A percentile compares a stretch with the other conserved stretches of the same genome.
Conservation (phyloP, 1,140 invertebrate species). For the Drosophila micromelanica region DNA sequence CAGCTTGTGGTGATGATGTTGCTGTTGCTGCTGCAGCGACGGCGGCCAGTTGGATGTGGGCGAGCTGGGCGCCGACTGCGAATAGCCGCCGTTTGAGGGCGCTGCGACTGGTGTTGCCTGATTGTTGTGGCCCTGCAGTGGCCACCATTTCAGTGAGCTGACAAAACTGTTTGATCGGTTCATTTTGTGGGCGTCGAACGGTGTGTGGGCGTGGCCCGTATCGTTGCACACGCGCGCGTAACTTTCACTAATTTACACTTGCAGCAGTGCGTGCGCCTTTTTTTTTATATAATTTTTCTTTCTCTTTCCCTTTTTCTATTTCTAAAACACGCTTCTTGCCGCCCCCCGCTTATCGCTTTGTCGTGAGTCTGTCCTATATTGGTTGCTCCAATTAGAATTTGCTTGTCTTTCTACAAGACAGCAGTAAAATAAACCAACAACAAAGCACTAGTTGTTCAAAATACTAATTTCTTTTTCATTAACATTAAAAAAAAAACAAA, state of each 20-base stretch:
- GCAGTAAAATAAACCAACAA: not conserved
- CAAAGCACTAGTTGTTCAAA: constrained; percentile 24
- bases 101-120: constrained; percentile 48
- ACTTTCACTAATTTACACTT: constrained; percentile 44
- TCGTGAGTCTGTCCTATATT: constrained; percentile 1
- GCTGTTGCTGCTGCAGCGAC: constrained; percentile 62
- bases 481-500: constrained; percentile 17
- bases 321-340: not conserved
- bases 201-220: constrained; percentile 34
- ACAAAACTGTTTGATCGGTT: constrained; percentile 84
- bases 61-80: constrained; percentile 72
- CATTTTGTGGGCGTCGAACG: constrained; percentile 53
- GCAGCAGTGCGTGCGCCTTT: constrained; percentile 32
- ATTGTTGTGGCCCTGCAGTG: constrained; percentile 76
- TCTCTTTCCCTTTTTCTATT: constrained; percentile 5
- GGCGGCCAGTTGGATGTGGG: constrained; percentile 73
- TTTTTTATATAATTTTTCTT: not conserved
- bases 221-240: constrained; percentile 46
- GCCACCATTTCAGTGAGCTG: constrained; percentile 82
- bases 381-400: constrained; percentile 31
- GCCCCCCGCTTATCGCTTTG: constrained; percentile 15
- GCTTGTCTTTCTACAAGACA: constrained; percentile 15
- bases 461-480: constrained; percentile 8
- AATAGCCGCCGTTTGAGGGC: constrained; percentile 53
- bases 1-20: constrained; percentile 49